These are phyloP conservation scores for Diarsia dahlii DNA, from an alignment of 2,888 invertebrate species.

Conservation along the genomic window DNA sequence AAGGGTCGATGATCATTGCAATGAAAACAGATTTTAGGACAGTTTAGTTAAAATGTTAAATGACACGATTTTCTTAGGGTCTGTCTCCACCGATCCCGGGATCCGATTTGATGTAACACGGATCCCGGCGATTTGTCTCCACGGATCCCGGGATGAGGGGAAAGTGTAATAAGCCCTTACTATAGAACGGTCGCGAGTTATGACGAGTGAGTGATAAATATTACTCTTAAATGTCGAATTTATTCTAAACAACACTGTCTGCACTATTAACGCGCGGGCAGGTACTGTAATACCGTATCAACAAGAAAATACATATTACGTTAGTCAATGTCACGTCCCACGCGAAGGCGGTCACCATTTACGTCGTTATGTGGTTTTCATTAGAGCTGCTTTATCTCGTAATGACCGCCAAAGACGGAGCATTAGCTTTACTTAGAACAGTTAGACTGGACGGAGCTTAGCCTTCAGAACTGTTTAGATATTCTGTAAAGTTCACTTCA, in stretches of 20 bases:
- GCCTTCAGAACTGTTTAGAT: conserved; percentile 29
- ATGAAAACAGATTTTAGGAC: neutral
- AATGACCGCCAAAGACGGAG: conserved; percentile 49
- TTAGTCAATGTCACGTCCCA: conserved; percentile 74
- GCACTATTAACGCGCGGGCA: neutral
- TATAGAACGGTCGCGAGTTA: neutral
- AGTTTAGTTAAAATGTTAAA: neutral
- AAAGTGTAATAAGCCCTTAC: no score
- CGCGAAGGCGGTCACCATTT: conserved; percentile 68
- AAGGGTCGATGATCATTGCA: neutral
- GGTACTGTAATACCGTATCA: neutral
- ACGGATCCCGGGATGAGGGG: no score
- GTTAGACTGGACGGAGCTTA: conserved; percentile 34
- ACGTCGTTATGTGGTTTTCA: conserved; percentile 62
- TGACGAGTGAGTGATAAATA: neutral
- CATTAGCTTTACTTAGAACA: conserved; percentile 28
- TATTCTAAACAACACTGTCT: neutral
- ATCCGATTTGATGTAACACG: no score
- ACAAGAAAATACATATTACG: conserved; percentile 32
- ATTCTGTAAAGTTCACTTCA: neutral
- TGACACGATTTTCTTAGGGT: no score
- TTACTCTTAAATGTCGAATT: neutral
- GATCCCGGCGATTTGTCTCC: no score
- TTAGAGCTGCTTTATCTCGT: conserved; percentile 50
- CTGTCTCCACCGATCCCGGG: no score